Conservation (phyloP, 2,797 vertebrate genomes). For the Phoeniculus purpureus region DNA sequence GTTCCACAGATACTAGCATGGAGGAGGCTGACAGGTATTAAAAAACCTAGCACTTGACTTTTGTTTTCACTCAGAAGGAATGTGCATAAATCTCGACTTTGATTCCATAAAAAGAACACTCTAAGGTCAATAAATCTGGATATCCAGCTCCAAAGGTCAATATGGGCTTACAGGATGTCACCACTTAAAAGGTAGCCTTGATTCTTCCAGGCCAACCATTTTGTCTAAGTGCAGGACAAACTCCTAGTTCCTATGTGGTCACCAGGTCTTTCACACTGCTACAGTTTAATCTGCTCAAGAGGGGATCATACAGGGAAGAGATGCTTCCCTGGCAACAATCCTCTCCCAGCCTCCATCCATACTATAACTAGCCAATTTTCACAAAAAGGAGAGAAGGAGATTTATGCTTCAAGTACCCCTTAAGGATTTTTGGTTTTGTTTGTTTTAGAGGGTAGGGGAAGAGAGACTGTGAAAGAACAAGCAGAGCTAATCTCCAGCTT, state of each 20-base stretch:
- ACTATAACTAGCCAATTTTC: slow-evolving; percentile 22
- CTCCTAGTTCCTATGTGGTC: slow-evolving; percentile 5
- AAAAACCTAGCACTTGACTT: neutral
- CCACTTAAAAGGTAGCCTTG: neutral
- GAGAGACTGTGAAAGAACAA: slow-evolving; percentile 49
- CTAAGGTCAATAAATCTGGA: neutral
- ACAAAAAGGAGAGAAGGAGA: slow-evolving; percentile 56
- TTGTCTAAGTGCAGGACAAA: neutral
- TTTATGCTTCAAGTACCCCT: slow-evolving; percentile 65
- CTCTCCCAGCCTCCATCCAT: slow-evolving; percentile 13
- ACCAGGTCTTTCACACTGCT: slow-evolving; percentile 21
- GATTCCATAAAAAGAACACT: neutral
- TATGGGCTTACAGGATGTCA: neutral
- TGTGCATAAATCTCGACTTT: neutral
- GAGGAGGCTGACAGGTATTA: neutral
- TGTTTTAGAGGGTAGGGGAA: slow-evolving; percentile 49
- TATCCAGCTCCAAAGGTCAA: slow-evolving; percentile 16
- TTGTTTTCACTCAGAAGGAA: slow-evolving; percentile 22
- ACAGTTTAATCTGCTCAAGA: slow-evolving; percentile 58
- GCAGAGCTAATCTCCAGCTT: slow-evolving; percentile 54
- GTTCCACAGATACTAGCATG: neutral
- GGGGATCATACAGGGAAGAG: slow-evolving; percentile 47
- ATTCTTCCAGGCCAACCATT: neutral
- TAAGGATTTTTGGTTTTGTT: slow-evolving; percentile 70
- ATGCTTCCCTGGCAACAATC: slow-evolving; percentile 42